Conservation (phyloP, 2,113 vertebrate species). For the Monopterus albus region DNA sequence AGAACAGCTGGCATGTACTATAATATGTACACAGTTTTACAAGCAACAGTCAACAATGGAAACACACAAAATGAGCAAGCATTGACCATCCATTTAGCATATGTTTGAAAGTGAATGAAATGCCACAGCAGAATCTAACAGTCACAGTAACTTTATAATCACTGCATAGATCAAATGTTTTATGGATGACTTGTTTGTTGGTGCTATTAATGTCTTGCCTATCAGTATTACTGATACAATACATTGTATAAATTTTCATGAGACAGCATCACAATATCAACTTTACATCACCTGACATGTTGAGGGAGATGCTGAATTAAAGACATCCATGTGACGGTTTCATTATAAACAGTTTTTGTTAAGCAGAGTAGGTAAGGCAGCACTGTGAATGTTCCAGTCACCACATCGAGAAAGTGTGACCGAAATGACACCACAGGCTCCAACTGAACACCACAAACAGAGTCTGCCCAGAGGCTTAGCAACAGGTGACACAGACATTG, state of each 20-base stretch:
- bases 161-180: too few species aligned
- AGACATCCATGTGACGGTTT: background rate
- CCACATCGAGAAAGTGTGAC: conserved; percentile 12
- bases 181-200: background rate
- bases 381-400: conserved; percentile 18
- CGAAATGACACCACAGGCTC: conserved; percentile 28
- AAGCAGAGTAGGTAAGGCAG: conserved; percentile 7
- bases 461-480: conserved; percentile 74
- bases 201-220: background rate
- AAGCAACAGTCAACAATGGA: too few species aligned
- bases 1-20: too few species aligned
- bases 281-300: too few species aligned
- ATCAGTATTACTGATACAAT: background rate
- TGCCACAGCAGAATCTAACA: too few species aligned
- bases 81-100: too few species aligned
- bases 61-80: too few species aligned
- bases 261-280: background rate
- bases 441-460: conserved; percentile 36
- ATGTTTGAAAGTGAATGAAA: too few species aligned
- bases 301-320: too few species aligned
- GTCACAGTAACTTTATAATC: too few species aligned
- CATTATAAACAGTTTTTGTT: background rate
- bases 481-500: conserved; percentile 76
- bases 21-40: too few species aligned
- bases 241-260: background rate